Conservation (phyloP, 1,140 invertebrate genomes). For the Charaxes varanes region DNA sequence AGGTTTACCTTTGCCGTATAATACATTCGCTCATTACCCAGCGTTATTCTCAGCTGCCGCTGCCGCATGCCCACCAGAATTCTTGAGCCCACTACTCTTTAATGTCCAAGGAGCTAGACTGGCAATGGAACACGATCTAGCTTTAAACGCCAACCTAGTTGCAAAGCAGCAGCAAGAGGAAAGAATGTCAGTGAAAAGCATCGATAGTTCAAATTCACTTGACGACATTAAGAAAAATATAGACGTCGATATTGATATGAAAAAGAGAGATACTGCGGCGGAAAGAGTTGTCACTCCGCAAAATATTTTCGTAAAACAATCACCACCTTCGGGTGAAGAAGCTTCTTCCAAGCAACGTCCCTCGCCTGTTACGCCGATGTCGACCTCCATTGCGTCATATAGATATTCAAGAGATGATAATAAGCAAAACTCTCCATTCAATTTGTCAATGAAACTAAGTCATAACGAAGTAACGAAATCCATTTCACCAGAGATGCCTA, state of each 20-base stretch:
- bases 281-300: conserved; percentile 59
- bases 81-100: conserved; percentile 75
- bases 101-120: conserved; percentile 66
- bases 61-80: conserved; percentile 64
- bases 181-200: conserved; percentile 61
- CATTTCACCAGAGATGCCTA: conserved; percentile 46
- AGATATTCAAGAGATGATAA: conserved; percentile 56
- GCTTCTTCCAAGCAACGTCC: conserved; percentile 77
- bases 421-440: conserved; percentile 51
- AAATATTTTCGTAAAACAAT: conserved; percentile 71
- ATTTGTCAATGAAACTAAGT: conserved; percentile 49
- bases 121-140: conserved; percentile 62
- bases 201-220: conserved; percentile 53
- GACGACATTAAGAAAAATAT: conserved; percentile 55
- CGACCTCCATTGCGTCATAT: conserved; percentile 53
- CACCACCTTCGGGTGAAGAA: conserved; percentile 79
- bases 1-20: conserved; percentile 77
- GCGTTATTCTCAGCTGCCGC: conserved; percentile 74
- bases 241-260: conserved; percentile 41
- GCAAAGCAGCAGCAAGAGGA: conserved; percentile 53
- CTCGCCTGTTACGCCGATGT: conserved; percentile 77
- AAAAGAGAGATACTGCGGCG: conserved; percentile 37
- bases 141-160: conserved; percentile 50
- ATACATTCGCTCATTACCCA: conserved; percentile 77
- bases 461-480: conserved; percentile 47